phyloP scores from a whole-genome alignment of 2,113 vertebrate species.

The Thamnaconus septentrionalis region DNA sequence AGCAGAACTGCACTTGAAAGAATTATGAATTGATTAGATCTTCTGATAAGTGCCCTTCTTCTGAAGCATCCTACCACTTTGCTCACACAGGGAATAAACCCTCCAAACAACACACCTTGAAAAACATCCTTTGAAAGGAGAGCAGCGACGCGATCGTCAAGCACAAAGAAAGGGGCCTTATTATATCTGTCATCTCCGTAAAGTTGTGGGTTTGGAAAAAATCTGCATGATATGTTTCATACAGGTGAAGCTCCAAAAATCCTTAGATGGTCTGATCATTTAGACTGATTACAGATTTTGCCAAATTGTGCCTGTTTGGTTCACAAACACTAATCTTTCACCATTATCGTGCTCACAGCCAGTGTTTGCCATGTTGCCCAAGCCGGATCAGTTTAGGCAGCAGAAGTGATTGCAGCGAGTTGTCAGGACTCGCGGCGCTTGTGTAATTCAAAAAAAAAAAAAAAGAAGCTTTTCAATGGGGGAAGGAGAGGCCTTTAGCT shows the following conservation, averaged over 20 bases:
- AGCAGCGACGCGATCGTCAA: slow-evolving; percentile 25
- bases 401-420: background rate
- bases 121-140: slow-evolving; percentile 43
- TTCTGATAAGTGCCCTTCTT: slow-evolving; percentile 17
- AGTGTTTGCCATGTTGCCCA: no score
- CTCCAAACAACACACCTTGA: slow-evolving; percentile 30
- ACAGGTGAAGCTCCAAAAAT: background rate
- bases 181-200: slow-evolving; percentile 42
- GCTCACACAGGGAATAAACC: slow-evolving; percentile 39
- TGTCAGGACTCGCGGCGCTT: slow-evolving; percentile 17
- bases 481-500: slow-evolving; percentile 27
- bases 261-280: background rate
- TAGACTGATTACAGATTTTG: background rate
- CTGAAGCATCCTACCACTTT: slow-evolving; percentile 16
- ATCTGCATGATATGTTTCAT: slow-evolving; percentile 32
- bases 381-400: background rate
- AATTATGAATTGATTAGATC: slow-evolving; percentile 11
- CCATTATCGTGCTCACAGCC: no score
- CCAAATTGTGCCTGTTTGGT: no score
- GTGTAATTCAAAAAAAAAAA: slow-evolving; percentile 3
- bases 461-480: background rate
- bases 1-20: background rate
- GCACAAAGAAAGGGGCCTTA: slow-evolving; percentile 29
- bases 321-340: no score
- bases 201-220: slow-evolving; percentile 30